Percentiles rank a stretch among this genome's conserved stretches.
These are phyloP conservation scores for Drosophila serrata DNA, from an alignment of 1,140 invertebrate species.

Conservation along the genomic window DNA sequence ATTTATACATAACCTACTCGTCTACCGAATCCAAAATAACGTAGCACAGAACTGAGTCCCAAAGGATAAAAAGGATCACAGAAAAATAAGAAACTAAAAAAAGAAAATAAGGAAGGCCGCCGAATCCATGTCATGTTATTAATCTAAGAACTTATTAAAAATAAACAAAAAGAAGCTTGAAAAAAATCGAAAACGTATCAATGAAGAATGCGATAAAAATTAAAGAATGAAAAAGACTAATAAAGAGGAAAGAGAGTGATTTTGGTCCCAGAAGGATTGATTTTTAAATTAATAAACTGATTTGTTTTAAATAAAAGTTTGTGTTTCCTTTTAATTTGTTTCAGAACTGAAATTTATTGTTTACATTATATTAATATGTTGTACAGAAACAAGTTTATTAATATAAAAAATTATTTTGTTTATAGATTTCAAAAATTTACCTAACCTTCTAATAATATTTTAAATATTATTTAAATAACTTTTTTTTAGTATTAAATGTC, in stretches of 20 bases:
- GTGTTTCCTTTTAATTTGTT: neutral
- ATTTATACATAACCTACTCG: neutral
- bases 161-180: conserved; percentile 16
- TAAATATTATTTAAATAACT: neutral
- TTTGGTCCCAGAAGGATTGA: neutral
- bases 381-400: neutral
- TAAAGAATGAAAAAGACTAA: conserved; percentile 10
- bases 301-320: neutral
- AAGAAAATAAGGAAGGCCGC: conserved; percentile 10
- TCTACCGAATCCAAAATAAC: conserved; percentile 2
- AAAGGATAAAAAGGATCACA: conserved; percentile 3
- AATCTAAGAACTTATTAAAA: conserved; percentile 43
- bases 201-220: conserved; percentile 3
- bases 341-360: neutral
- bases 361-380: neutral
- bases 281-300: conserved; percentile 5
- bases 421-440: neutral
- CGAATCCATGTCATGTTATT: conserved; percentile 41
- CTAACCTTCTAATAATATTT: neutral
- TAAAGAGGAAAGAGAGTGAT: conserved; percentile 46
- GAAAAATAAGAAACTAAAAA: conserved; percentile 3
- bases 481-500: too few species aligned
- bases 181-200: conserved; percentile 16
- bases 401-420: neutral
- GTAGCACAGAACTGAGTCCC: conserved; percentile 29